Evolutionary conservation across 2,797 vertebrate genomes (phyloP), one percentile per base, ranked within the genome.

Genomic region (Gallinago solitaria): DNA sequence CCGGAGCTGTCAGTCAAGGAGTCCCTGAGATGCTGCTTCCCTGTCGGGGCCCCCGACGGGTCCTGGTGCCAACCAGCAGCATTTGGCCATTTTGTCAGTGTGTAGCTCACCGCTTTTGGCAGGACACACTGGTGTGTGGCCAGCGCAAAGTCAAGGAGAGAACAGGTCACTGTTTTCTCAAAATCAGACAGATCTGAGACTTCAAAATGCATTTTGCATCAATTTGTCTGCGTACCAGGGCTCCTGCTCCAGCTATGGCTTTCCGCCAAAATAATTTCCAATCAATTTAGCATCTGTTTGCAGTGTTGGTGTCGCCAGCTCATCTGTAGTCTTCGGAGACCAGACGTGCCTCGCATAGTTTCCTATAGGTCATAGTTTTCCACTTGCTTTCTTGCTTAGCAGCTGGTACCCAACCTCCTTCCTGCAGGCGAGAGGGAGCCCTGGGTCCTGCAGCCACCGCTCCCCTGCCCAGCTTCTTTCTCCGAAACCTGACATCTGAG

Each of bases 281-380:
- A 92, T 96, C 97, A 90, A 93, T 97, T 97, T 96, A 96, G 96
- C 95, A 95, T 98, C 96, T 97, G 97, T 97, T 97, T 96, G 76
- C 91, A 95, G 73, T 18, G 87, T 67, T 95, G 91, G 75, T 96
- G 67, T 95, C 1, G 2, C 84, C 90, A 93, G 95, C 83, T 94
- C 93, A 89, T 90, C 95, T 95, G 97, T 97, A 93, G 92, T 83
- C 94, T 96, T 94, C 92, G 64, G 96, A 95, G 87, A 96, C 82
- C 95, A 92, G 90, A 93, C 96, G 32, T 98, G 97, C 97, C 97
- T 96, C 77, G 60, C 97, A 98, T 98, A 98, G 97, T 97, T 98
- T 97, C 97, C 97, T 95, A 96, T 98, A 98, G 98, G 98, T 98
- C 98, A 98, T 48, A 90, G 96, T 98, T 98, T 98, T 98, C 98